Percentiles rank a stretch among this genome's conserved stretches.
Conservation (phyloP, 2,797 vertebrate species). For the Lutra lutra region DNA sequence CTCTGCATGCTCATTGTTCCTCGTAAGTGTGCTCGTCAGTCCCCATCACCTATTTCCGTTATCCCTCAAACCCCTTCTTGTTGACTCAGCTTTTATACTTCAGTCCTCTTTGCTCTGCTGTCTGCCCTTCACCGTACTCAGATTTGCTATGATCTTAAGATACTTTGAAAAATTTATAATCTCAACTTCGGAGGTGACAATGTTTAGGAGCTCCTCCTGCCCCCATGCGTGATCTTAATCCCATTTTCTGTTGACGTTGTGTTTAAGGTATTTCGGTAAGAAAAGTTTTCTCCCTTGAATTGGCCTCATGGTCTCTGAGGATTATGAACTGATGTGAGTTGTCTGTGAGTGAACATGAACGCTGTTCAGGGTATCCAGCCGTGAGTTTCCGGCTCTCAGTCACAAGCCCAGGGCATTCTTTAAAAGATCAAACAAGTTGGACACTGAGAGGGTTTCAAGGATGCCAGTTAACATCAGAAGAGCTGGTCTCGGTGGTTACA, state of each 20-base stretch:
- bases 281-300: conserved; percentile 51
- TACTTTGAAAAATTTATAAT: background rate
- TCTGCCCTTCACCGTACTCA: background rate
- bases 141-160: conserved; percentile 8
- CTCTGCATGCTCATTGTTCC: background rate
- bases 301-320: background rate
- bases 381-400: conserved; percentile 67
- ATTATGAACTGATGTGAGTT: conserved; percentile 45
- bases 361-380: conserved; percentile 61
- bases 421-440: conserved; percentile 68
- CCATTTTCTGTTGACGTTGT: conserved; percentile 1
- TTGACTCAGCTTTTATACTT: background rate
- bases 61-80: background rate
- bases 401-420: conserved; percentile 61
- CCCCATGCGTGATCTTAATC: background rate
- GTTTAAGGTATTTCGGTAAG: conserved; percentile 47
- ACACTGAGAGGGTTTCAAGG: conserved; percentile 73
- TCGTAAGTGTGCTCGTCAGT: background rate
- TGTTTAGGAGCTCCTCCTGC: background rate
- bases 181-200: conserved; percentile 37
- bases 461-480: conserved; percentile 75
- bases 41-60: background rate
- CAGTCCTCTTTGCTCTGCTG: background rate
- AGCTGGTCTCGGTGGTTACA: conserved; percentile 56
- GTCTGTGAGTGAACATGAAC: conserved; percentile 34